These are phyloP conservation scores for Entomyzon cyanotis DNA, from an alignment of 2,113 vertebrate genomes.

Conservation along the genomic window DNA sequence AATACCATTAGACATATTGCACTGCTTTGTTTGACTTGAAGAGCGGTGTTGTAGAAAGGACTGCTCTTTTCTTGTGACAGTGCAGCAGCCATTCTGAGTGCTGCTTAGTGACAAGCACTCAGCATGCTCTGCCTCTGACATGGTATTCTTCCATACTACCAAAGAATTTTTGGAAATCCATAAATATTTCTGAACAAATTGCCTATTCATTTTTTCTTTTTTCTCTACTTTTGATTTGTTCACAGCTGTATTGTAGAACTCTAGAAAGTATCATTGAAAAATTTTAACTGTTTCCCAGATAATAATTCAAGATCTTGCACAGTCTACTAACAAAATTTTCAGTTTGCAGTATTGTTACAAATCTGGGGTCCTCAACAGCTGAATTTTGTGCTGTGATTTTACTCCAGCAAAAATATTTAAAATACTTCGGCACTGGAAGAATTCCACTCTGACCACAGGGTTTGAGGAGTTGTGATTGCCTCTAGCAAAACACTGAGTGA, in stretches of 20 bases:
- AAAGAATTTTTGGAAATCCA: not conserved
- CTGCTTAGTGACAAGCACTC: not conserved
- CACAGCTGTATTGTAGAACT: not conserved
- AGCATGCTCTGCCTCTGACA: not conserved
- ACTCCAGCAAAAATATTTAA: not conserved
- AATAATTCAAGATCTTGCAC: not conserved
- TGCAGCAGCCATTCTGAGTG: not conserved
- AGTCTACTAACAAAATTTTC: not conserved
- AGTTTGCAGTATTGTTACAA: not conserved
- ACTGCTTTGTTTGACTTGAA: not conserved
- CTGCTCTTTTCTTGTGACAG: not conserved
- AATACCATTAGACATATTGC: not conserved
- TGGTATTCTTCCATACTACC: not conserved
- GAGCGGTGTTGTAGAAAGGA: not conserved
- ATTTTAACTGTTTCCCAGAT: not conserved
- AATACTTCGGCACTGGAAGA: not conserved
- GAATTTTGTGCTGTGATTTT: not conserved
- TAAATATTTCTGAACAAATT: not conserved
- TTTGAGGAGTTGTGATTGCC: not conserved
- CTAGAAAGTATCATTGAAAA: fast-evolving
- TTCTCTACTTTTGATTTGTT: not conserved
- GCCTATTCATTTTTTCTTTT: fast-evolving
- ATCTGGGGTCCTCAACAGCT: not conserved
- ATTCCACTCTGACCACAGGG: not conserved
- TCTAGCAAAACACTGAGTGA: not conserved